Evolutionary conservation across 2,113 vertebrate species (phyloP), one percentile per base, ranked within the genome.

Genomic region (Nyctereutes procyonoides): DNA sequence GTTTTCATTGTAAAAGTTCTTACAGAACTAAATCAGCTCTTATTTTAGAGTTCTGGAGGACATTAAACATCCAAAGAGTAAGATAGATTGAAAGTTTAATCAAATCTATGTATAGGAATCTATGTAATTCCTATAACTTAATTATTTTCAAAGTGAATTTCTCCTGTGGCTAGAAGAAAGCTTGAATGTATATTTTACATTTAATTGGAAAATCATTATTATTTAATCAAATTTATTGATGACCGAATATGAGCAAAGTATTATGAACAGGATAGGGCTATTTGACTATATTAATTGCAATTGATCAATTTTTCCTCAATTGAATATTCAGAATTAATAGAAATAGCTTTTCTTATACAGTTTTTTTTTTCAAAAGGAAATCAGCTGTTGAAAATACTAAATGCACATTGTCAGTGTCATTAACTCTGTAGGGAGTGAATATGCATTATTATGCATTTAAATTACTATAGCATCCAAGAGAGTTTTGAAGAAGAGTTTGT

Each of bases 141-240:
- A 67, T 65, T 86, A 82, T 89, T 91, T 96, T 96, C 14, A 69
- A 63, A 77, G 8, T 77, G 8, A 88, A 35, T 76, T 80, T 90
- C 6, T 82, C 19, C 58, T 62, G 43, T 80, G 3, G 4, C 9
- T 77, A 80, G 30, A 15, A 38, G 92, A 82, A 79, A 74, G 43
- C 28, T 55, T 63, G 1, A 11, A 48, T 63, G 8, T 2, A 19
- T 95, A 92, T 65, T 63, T 92, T 91, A 55, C 16, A 26, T 73
- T 92, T 84, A 92, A 35, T 58, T 88, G 11, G 19, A 53, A 91
- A 92, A 67, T 53, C 8, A 79, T 85, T 95, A 24, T 56, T 81
- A n/a, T 56, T 79, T 93, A 84, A 65, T 92, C 48, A 93, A 60
- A 95, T 73, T 35, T 86, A 69, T 93, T 90, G 8, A 14, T 86